These are phyloP conservation scores for Bradypodion ventrale DNA, from an alignment of 2,797 vertebrate species.

Conservation along the genomic window DNA sequence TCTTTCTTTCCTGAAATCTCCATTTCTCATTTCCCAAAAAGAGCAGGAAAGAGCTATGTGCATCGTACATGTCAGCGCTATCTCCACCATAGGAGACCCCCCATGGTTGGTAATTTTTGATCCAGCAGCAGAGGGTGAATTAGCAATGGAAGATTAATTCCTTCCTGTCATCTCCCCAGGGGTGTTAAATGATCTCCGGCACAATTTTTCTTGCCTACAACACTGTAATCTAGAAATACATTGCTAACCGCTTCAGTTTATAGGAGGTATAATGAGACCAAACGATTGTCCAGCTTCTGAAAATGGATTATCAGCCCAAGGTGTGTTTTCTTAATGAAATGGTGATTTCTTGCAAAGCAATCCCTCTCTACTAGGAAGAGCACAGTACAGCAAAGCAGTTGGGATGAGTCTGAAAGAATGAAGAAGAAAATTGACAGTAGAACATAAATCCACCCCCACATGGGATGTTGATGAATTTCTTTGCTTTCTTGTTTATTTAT, in stretches of 20 bases:
- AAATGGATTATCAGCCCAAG: constrained; percentile 55
- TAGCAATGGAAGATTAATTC: constrained; percentile 77
- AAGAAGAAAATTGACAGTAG: constrained; percentile 39
- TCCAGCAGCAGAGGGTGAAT: constrained; percentile 66
- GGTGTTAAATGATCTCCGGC: constrained; percentile 75
- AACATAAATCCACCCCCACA: not conserved
- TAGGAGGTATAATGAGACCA: constrained; percentile 58
- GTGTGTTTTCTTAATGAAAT: constrained; percentile 55
- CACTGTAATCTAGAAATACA: constrained; percentile 62
- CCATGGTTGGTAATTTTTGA: constrained; percentile 65
- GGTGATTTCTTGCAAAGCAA: constrained; percentile 40
- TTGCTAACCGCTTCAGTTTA: constrained; percentile 57
- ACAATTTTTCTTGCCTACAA: constrained; percentile 73
- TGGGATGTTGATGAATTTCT: not conserved
- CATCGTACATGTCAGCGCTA: constrained; percentile 57
- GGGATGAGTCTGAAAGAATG: constrained; percentile 18
- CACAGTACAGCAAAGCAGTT: fast-evolving
- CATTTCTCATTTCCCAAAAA: not conserved
- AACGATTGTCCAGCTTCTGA: constrained; percentile 55
- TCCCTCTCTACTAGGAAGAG: constrained; percentile 23
- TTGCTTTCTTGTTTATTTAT: not conserved
- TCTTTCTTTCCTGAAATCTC: constrained; percentile 36
- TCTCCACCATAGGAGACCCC: constrained; percentile 45
- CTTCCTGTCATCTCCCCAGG: constrained; percentile 75
- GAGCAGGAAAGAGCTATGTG: constrained; percentile 31